Evolutionary conservation across 2,113 vertebrate genomes (phyloP).

Genomic region (Ondatra zibethicus): DNA sequence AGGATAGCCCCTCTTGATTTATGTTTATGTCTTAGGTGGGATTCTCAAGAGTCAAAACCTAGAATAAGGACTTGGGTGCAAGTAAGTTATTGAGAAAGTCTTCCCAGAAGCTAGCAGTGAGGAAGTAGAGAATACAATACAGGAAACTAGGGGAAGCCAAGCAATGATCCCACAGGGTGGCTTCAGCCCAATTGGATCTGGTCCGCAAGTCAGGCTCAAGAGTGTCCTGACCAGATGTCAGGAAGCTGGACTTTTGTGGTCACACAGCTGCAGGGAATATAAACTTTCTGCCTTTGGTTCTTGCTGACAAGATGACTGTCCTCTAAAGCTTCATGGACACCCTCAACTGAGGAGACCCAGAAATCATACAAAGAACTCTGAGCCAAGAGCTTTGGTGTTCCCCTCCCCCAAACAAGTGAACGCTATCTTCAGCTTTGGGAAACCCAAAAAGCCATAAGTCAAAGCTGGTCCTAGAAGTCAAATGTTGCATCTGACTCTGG

Average conservation of each 20-base stretch:
- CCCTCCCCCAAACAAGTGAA: neutral
- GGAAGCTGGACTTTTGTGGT: neutral
- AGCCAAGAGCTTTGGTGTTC: neutral
- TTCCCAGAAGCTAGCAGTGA: neutral
- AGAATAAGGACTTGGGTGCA: neutral
- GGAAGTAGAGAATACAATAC: neutral
- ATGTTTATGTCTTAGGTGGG: neutral
- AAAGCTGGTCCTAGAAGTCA: neutral
- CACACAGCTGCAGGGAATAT: neutral
- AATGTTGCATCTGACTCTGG: neutral
- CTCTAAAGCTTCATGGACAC: neutral
- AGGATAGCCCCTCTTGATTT: neutral
- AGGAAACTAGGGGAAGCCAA: neutral
- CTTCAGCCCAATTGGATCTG: neutral
- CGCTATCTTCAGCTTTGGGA: rapidly evolving
- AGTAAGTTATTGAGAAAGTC: slow-evolving; percentile 4
- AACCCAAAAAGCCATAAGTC: neutral
- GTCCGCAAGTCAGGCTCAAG: neutral
- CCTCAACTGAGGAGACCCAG: neutral
- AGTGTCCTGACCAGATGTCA: neutral
- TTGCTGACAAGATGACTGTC: neutral
- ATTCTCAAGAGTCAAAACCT: slow-evolving; percentile 18
- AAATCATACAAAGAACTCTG: neutral
- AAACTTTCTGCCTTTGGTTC: neutral
- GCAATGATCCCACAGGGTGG: neutral